Conservation (phyloP, 2,113 vertebrate genomes). For the Natator depressus region DNA sequence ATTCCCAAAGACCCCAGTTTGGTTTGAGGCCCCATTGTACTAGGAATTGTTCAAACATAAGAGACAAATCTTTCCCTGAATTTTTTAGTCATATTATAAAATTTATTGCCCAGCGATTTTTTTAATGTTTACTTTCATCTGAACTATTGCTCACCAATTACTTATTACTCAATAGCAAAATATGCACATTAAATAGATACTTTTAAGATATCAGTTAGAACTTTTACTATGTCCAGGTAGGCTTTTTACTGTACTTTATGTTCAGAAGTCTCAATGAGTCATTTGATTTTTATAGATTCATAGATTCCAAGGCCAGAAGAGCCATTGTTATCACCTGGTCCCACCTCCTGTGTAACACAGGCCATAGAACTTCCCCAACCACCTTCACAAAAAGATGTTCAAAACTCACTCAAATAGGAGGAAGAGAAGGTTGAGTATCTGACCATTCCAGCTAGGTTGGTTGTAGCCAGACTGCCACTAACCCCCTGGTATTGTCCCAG, state of each 20-base stretch:
- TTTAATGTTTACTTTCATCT: background rate
- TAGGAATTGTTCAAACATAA: background rate
- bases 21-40: background rate
- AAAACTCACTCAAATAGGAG: background rate
- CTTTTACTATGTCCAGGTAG: background rate
- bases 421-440: fast-evolving
- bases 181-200: background rate
- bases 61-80: background rate
- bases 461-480: background rate
- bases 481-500: no score
- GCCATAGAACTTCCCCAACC: background rate
- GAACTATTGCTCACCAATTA: background rate
- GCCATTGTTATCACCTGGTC: background rate
- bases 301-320: background rate
- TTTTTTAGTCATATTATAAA: background rate
- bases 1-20: background rate
- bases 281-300: background rate
- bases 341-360: background rate
- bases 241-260: background rate
- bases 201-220: background rate
- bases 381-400: background rate
- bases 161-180: background rate
- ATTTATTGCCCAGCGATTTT: background rate
- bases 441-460: background rate
- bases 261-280: background rate